Evolutionary conservation across 2,797 vertebrate genomes (phyloP).

Genomic region (Pteronotus mesoamericanus): DNA sequence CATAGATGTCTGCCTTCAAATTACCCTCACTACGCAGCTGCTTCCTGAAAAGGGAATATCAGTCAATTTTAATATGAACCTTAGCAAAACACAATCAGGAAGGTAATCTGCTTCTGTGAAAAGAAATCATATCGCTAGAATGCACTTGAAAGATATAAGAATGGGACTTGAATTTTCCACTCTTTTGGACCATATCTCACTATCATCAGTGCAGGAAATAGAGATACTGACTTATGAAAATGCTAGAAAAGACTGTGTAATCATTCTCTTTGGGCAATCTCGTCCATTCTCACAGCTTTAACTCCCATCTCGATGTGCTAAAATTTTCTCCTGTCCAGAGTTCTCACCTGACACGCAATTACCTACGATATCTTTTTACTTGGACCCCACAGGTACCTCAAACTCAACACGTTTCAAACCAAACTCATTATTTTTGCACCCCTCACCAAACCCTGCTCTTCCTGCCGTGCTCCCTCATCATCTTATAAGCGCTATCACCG

Average conservation of each 20-base stretch:
- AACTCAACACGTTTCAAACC: neutral
- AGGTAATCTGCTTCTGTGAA: constrained; percentile 39
- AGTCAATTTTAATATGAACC: constrained; percentile 54
- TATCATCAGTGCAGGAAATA: constrained; percentile 41
- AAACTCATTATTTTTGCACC: neutral
- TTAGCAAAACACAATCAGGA: constrained; percentile 57
- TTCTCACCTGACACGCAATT: neutral
- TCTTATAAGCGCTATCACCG: neutral
- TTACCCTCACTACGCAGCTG: neutral
- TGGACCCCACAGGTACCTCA: neutral
- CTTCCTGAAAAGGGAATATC: constrained; percentile 26
- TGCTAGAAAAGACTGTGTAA: neutral
- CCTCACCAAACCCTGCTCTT: neutral
- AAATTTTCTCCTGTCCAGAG: neutral
- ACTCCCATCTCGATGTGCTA: neutral
- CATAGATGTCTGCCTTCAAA: constrained; percentile 37
- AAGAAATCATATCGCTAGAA: constrained; percentile 29
- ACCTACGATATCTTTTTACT: neutral
- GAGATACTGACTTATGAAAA: constrained; percentile 46
- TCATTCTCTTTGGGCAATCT: constrained; percentile 21
- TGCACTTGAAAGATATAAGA: constrained; percentile 27
- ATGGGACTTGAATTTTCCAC: constrained; percentile 52
- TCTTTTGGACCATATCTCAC: constrained; percentile 51
- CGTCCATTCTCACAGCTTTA: neutral
- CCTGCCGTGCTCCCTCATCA: neutral